Percentiles rank a stretch among this genome's conserved stretches.
These are phyloP conservation scores for Anoncus sp. DNA, from an alignment of 2,888 invertebrate genomes.

Conservation along the genomic window DNA sequence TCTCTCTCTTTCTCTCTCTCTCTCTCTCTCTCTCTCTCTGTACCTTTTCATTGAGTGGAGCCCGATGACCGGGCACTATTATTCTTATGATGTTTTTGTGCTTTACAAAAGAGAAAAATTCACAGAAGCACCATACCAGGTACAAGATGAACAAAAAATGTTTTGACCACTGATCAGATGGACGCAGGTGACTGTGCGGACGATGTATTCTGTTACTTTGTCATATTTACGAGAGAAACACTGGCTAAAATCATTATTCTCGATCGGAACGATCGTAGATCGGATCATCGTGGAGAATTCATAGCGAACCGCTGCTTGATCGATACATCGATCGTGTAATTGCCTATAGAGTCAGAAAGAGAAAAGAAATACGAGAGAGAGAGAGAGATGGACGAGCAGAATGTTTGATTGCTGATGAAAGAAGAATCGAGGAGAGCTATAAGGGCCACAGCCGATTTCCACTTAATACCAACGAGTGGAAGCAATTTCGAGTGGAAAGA, in stretches of 20 bases:
- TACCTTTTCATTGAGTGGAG: slow-evolving; percentile 58
- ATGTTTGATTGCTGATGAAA: slow-evolving; percentile 74
- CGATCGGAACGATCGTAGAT: neutral
- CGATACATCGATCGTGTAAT: slow-evolving; percentile 56
- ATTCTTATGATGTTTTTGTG: slow-evolving; percentile 56
- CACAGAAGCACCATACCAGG: slow-evolving; percentile 3
- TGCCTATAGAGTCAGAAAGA: slow-evolving; percentile 17
- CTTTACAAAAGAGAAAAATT: slow-evolving; percentile 26
- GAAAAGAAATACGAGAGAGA: slow-evolving; percentile 28
- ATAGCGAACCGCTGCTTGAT: slow-evolving; percentile 11
- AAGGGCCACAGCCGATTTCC: slow-evolving; percentile 77
- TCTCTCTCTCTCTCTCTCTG: slow-evolving; percentile 24
- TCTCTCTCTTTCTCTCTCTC: no score
- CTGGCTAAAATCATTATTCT: neutral
- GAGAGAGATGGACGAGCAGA: slow-evolving; percentile 42
- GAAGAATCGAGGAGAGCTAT: slow-evolving; percentile 61
- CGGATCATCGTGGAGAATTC: neutral
- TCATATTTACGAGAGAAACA: slow-evolving; percentile 8
- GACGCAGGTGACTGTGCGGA: neutral
- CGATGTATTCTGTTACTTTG: neutral
- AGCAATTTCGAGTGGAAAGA: slow-evolving; percentile 80
- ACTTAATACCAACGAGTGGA: slow-evolving; percentile 75
- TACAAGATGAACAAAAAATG: slow-evolving; percentile 6
- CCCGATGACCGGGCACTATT: slow-evolving; percentile 77
- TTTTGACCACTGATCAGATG: slow-evolving; percentile 15